Percentiles rank a stretch among this genome's conserved stretches.
phyloP scores from a whole-genome alignment of 2,113 vertebrate genomes.

The Scatophagus argus region DNA sequence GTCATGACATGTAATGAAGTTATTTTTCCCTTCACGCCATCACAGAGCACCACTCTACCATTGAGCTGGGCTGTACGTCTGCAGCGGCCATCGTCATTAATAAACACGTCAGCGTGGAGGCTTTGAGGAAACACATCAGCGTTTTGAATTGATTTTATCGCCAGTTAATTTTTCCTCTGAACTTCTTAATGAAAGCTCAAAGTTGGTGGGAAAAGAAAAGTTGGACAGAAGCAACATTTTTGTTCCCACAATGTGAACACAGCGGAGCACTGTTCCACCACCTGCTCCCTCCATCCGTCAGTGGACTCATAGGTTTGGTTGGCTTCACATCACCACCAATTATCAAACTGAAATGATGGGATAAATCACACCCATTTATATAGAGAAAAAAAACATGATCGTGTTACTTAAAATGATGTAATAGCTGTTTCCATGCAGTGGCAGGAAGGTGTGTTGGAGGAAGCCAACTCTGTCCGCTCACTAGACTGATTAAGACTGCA shows the following conservation, averaged over 20 bases:
- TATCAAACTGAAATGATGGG: slow-evolving; percentile 10
- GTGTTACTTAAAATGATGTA: slow-evolving; percentile 4
- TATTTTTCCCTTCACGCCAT: slow-evolving; percentile 56
- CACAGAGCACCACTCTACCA: slow-evolving; percentile 45
- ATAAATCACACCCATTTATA: slow-evolving; percentile 8
- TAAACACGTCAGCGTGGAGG: slow-evolving; percentile 48
- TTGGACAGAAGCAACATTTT: slow-evolving; percentile 12
- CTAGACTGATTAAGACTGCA: not conserved
- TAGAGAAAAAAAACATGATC: not conserved
- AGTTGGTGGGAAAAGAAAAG: slow-evolving; percentile 11
- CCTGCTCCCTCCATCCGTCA: slow-evolving; percentile 61
- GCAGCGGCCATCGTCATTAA: slow-evolving; percentile 55
- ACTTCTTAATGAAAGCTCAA: slow-evolving; percentile 14
- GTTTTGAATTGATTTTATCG: slow-evolving; percentile 16
- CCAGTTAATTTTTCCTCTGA: slow-evolving; percentile 13
- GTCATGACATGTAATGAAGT: slow-evolving; percentile 73
- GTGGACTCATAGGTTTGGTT: slow-evolving; percentile 6
- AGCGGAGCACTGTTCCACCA: slow-evolving; percentile 36
- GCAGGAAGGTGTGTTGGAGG: not conserved
- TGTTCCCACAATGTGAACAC: slow-evolving; percentile 2
- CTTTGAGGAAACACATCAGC: not conserved
- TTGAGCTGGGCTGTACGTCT: slow-evolving; percentile 10
- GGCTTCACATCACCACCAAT: slow-evolving; percentile 30
- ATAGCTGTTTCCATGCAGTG: not conserved
- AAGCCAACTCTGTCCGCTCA: slow-evolving; percentile 17